Evolutionary conservation across 2,888 invertebrate species (phyloP), one percentile per base, ranked within the genome.

Genomic region (Phalera bucephala): DNA sequence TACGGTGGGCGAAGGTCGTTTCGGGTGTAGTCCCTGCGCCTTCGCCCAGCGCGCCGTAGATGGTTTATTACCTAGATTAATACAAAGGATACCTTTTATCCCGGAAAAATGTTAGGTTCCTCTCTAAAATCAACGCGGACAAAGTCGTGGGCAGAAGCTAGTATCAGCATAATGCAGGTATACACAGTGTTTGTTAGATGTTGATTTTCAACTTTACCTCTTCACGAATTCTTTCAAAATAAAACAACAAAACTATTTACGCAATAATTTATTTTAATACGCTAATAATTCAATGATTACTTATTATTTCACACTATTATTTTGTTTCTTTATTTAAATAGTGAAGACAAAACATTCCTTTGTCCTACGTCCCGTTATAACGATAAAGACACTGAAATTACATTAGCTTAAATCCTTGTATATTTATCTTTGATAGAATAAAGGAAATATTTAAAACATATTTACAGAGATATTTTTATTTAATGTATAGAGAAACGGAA

Each of bases 211-310:
- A n/a, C n/a, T n/a, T n/a, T n/a, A n/a, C n/a, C n/a, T n/a, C n/a
- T n/a, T n/a, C n/a, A n/a, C n/a, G n/a, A n/a, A n/a, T n/a, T n/a
- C n/a, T n/a, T 12, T n/a, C 9, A 22, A 31, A 22, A 32, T 45
- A 67, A 67, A 54, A 52, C 64, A 58, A 64, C 36, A 40, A 47
- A 45, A 42, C 48, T 64, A 62, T 76, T 79, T 81, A 77, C 68
- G 75, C 77, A 85, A 85, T 87, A 84, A 86, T 87, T 88, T 88
- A 87, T 88, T 68, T 48, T 80, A 69, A 77, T 86, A 86, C 74
- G 63, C 83, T 87, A 87, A 79, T 87, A 84, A 86, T 85, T 84
- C 78, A 84, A 83, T 85, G 77, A 79, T 74, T 71, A 79, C 73
- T 59, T 74, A 77, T 75, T 64, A 77, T 75, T 77, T 74, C 79